Base-by-base conservation (phyloP, 1,140 invertebrate species). In the Penaeus vannamei region DNA sequence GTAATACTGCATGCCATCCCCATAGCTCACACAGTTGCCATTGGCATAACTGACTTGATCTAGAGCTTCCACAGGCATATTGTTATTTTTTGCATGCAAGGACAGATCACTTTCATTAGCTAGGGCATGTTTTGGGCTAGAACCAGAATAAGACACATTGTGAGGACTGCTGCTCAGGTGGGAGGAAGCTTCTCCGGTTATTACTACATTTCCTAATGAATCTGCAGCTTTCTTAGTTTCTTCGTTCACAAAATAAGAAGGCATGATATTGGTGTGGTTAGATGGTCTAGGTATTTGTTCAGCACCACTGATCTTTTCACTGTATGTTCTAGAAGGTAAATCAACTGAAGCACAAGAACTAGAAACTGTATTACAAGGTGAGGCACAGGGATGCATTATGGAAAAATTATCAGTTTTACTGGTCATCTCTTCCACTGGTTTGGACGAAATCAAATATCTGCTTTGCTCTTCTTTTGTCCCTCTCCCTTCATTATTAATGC, bases 241-340 rank as follows among this genome's bases (percentile, higher is more conserved):
- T 29, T 85, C 82, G 64, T 84, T 76, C 72, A 77, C 77, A 29
- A 89, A 77, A 77, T 84, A 88, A n/a, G 83, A 89, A 29, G 87
- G 87, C 83, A 85, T 89, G 32, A 89, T 29, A 64, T 89, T 89
- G 76, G 69, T 89, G 42, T 89, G 87, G 36, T 89, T 89, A 26
- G 76, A 84, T 42, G 87, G 82, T 77, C 53, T 46, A 26, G 87
- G 81, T 32, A 66, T 83, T 2, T 29, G 66, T n/a, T 46, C 36
- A 85, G 62, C 26, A 23, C 72, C 72, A 32, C 29, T 76, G 29
- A 76, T 76, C 29, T 36, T 81, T n/a, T 81, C 79, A 81, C 19
- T 60, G n/a, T 46, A 19, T 59, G 46, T 81, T 26, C 46, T n/a
- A 59, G 79, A 59, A 59, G 22, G 79, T 23, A 59, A 4, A 81